These are phyloP conservation scores for Macrosoma leucophasiata DNA, from an alignment of 2,888 invertebrate species.

Conservation along the genomic window DNA sequence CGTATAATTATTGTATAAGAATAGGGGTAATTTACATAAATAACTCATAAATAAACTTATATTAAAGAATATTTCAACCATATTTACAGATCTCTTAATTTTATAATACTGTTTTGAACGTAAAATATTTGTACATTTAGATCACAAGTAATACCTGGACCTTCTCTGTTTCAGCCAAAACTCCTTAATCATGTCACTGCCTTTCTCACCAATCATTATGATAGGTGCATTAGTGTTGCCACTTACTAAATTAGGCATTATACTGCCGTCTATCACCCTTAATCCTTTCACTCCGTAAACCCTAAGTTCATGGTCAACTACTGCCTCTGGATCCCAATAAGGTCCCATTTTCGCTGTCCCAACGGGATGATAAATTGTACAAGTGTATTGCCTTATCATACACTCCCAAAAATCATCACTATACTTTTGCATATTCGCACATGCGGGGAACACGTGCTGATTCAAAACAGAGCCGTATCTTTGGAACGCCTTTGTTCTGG, in stretches of 20 bases:
- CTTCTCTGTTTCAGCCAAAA: constrained; percentile 81
- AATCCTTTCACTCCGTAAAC: constrained; percentile 88
- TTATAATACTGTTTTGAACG: constrained; percentile 25
- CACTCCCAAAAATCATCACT: constrained; percentile 91
- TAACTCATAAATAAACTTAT: constrained; percentile 4
- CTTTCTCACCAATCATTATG: constrained; percentile 94
- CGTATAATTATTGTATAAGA: too few relatives aligned
- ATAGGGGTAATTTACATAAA: too few relatives aligned
- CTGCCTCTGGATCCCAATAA: constrained; percentile 87
- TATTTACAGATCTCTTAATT: constrained; percentile 13
- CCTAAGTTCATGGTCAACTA: constrained; percentile 85
- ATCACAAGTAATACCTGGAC: constrained; percentile 57
- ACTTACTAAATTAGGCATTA: constrained; percentile 90
- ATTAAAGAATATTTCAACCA: constrained; percentile 17
- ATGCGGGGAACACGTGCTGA: constrained; percentile 84
- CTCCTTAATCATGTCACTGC: constrained; percentile 90
- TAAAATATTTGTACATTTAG: constrained; percentile 33
- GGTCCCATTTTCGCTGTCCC: constrained; percentile 95
- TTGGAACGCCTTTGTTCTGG: constrained; percentile 85
- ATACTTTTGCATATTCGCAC: constrained; percentile 79
- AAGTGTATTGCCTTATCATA: constrained; percentile 88
- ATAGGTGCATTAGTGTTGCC: constrained; percentile 91
- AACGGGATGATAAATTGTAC: constrained; percentile 90
- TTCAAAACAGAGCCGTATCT: constrained; percentile 83
- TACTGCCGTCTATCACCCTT: constrained; percentile 88